These are phyloP conservation scores for Halcyon smyrnensis DNA, from an alignment of 2,797 vertebrate genomes.

Conservation along the genomic window DNA sequence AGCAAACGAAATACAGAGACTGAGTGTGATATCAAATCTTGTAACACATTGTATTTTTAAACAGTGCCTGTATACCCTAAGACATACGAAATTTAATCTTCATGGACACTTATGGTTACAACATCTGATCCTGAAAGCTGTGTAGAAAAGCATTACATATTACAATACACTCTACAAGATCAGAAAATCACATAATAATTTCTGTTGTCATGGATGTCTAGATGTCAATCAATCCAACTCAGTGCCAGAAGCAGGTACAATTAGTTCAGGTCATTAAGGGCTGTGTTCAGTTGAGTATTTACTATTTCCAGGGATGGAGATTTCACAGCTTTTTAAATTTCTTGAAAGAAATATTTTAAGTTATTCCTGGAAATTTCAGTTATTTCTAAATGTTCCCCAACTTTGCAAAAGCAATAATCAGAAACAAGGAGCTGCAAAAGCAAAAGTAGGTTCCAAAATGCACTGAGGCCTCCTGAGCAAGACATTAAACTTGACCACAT, in stretches of 20 bases:
- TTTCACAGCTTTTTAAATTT: not conserved
- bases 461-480: not conserved
- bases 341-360: not conserved
- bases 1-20: not conserved
- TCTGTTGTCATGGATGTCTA: not conserved
- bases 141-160: not conserved
- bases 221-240: not conserved
- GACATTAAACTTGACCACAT: not conserved
- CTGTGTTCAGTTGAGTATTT: not conserved
- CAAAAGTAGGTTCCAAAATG: not conserved
- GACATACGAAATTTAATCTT: not conserved
- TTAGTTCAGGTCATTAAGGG: not conserved
- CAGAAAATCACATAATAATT: not conserved
- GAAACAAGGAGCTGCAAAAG: not conserved
- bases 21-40: not conserved
- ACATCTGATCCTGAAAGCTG: not conserved
- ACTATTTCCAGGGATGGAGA: not conserved
- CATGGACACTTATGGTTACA: not conserved
- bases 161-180: not conserved
- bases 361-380: not conserved
- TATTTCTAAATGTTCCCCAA: not conserved
- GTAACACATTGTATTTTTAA: not conserved
- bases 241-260: not conserved
- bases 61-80: not conserved
- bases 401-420: not conserved